Evolutionary conservation across 2,888 invertebrate species (phyloP).

Genomic region (Drosophila silvestris): DNA sequence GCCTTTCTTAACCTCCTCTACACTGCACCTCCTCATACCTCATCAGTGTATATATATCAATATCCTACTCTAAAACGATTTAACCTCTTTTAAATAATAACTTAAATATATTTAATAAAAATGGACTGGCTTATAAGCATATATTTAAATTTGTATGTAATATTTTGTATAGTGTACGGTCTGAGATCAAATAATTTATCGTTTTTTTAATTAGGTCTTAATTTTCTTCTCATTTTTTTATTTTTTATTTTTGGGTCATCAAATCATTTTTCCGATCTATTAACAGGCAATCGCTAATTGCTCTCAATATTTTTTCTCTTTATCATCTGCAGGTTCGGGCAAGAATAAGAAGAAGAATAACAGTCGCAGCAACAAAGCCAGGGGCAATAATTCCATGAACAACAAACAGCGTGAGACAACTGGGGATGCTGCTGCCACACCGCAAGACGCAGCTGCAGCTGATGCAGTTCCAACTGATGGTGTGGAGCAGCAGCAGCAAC

Average conservation of each 20-base stretch:
- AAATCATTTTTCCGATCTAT: not conserved
- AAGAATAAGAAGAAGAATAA: conserved; percentile 54
- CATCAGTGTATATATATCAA: not conserved
- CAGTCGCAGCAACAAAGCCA: conserved; percentile 56
- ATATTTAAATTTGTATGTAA: not conserved
- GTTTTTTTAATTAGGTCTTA: not conserved
- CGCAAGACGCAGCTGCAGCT: conserved; percentile 26
- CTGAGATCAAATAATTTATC: not conserved
- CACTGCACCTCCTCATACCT: not conserved
- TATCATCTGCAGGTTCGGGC: conserved; percentile 49
- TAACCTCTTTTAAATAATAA: not conserved
- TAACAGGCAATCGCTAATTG: conserved; percentile 11
- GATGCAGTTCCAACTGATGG: conserved; percentile 14
- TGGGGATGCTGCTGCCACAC: conserved; percentile 30
- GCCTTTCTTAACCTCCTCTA: not conserved
- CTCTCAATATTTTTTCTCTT: conserved; percentile 8
- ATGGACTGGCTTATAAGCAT: not conserved
- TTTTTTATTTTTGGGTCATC: not conserved
- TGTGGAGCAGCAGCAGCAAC: conserved; percentile 23
- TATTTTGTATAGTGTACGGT: not conserved
- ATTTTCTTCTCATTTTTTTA: not conserved
- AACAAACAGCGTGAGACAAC: conserved; percentile 58
- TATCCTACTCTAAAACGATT: not conserved
- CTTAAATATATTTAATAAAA: conserved; percentile 1
- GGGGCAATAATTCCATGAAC: conserved; percentile 51